Conservation (phyloP, 2,888 invertebrate genomes). For the Tipula vernalis region DNA sequence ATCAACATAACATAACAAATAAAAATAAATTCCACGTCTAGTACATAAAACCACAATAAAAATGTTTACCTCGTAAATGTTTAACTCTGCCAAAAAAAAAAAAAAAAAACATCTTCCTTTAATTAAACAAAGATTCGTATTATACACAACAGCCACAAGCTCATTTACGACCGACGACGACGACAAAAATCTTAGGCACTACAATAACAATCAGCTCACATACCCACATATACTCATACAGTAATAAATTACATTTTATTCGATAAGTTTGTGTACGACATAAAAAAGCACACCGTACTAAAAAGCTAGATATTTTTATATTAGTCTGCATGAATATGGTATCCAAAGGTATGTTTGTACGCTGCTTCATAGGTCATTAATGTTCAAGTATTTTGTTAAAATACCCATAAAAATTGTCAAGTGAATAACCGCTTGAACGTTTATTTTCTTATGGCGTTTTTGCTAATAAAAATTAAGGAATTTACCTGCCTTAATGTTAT, state of each 20-base stretch:
- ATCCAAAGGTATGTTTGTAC: not conserved
- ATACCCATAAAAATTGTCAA: not conserved
- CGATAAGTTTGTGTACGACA: not conserved
- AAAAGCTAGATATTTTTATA: not conserved
- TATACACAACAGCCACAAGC: not conserved
- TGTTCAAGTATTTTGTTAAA: not conserved
- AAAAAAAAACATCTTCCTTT: not conserved
- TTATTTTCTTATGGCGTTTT: not conserved
- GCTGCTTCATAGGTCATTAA: not conserved
- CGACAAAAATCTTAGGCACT: not conserved
- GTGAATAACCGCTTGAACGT: not conserved
- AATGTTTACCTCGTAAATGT: not conserved
- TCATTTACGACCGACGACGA: not conserved
- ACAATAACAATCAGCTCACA: not conserved
- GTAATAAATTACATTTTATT: not conserved
- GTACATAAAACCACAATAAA: not conserved
- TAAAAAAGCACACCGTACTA: not conserved
- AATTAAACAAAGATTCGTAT: not conserved
- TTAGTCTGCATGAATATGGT: not conserved
- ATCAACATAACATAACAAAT: no score
- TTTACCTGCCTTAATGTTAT: not conserved
- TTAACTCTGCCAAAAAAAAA: not conserved
- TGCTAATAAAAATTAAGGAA: not conserved
- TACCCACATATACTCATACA: no score
- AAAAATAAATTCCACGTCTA: not conserved